A percentile compares a stretch with the other conserved stretches of the same genome.
Evolutionary conservation across 92 coral and sea anemone genomes (phyloP).

Genomic region (Micromussa lordhowensis): DNA sequence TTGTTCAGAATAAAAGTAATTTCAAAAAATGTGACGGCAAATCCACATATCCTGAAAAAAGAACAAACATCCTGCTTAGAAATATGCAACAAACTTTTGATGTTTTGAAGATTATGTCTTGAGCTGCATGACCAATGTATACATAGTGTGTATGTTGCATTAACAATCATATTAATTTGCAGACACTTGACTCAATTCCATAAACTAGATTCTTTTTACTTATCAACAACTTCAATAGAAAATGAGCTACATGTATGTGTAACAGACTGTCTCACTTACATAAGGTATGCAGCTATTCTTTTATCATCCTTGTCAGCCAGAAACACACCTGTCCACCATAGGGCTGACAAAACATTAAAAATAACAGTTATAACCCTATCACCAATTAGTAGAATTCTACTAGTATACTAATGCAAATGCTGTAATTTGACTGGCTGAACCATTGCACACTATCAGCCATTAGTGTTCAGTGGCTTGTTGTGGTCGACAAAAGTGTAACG

Average conservation of each 20-base stretch:
- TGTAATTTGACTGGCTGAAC: too few species aligned
- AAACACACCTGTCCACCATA: constrained; percentile 76
- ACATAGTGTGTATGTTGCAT: too few species aligned
- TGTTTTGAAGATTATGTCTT: background rate
- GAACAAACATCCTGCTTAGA: background rate
- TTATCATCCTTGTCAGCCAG: constrained; percentile 69
- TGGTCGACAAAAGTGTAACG: too few species aligned
- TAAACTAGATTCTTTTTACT: background rate
- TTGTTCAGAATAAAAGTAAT: constrained; percentile 77
- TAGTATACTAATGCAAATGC: too few species aligned
- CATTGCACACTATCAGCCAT: too few species aligned
- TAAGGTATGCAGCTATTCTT: constrained; percentile 84
- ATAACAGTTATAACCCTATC: background rate
- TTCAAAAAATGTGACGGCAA: constrained; percentile 85
- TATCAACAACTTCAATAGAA: too few species aligned
- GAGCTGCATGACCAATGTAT: background rate
- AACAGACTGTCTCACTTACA: constrained; percentile 61
- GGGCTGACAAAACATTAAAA: constrained; percentile 21
- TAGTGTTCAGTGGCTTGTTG: too few species aligned
- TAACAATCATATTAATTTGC: background rate
- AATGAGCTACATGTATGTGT: background rate
- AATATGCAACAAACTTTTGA: background rate
- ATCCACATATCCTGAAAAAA: constrained; percentile 78
- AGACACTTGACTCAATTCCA: background rate
- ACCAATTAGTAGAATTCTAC: background rate